phyloP scores from a whole-genome alignment of 1,140 invertebrate species.

The Idris sp. region DNA sequence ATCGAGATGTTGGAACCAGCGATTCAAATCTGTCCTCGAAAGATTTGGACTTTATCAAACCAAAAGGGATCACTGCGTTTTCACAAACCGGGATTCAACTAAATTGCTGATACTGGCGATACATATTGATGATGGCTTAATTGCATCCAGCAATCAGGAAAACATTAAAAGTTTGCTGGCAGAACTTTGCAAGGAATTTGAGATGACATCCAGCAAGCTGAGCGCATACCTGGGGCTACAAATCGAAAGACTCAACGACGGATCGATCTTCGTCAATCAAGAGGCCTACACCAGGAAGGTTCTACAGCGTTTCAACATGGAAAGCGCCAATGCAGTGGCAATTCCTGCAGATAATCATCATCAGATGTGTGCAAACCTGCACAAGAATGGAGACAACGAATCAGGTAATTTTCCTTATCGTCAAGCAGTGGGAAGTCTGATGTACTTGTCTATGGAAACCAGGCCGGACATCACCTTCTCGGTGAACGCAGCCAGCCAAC shows the following conservation, averaged over 20 bases:
- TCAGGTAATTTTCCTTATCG: no score
- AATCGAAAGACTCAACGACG: conserved; percentile 13
- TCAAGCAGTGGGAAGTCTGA: conserved; percentile 71
- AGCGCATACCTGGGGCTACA: conserved; percentile 24
- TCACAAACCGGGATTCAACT: conserved; percentile 25
- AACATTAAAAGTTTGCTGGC: background rate
- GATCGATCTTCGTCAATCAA: conserved; percentile 45
- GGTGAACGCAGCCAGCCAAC: conserved; percentile 66
- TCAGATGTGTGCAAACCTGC: conserved; percentile 8
- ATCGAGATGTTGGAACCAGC: conserved; percentile 18
- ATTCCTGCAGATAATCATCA: conserved; percentile 17
- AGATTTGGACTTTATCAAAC: background rate
- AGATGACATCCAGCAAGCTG: conserved; percentile 35
- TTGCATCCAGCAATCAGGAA: background rate
- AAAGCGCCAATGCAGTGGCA: conserved; percentile 19
- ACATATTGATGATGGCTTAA: conserved; percentile 5
- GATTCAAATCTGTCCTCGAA: background rate
- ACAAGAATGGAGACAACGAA: conserved; percentile 6
- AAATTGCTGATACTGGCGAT: background rate
- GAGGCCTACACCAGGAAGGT: conserved; percentile 21
- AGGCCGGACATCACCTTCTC: conserved; percentile 76
- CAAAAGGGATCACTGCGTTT: background rate
- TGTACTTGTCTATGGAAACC: conserved; percentile 73
- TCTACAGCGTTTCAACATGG: conserved; percentile 26
- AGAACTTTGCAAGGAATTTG: conserved; percentile 19